These are phyloP conservation scores for Campylomormyrus numenius DNA, from an alignment of 2,113 vertebrate species.

Conservation along the genomic window DNA sequence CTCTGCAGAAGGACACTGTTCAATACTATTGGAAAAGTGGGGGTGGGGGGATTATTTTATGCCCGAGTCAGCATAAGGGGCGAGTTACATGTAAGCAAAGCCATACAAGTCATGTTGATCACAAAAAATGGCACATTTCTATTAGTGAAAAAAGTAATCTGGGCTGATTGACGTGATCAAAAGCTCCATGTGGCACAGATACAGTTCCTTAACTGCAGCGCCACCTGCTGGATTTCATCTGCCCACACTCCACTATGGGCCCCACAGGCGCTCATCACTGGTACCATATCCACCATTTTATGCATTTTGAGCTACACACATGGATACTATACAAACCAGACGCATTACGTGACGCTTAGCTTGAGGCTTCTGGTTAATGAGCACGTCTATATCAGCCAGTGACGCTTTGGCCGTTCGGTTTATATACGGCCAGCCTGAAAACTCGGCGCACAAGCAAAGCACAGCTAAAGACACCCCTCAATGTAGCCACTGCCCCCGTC, in stretches of 20 bases:
- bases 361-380: neutral
- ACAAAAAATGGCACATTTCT: neutral
- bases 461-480: neutral
- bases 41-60: neutral
- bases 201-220: neutral
- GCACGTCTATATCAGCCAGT: neutral
- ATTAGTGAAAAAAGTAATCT: neutral
- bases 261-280: neutral
- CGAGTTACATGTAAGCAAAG: neutral
- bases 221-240: neutral
- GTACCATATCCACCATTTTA: neutral
- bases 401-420: neutral
- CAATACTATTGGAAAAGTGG: neutral
- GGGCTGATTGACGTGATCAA: neutral
- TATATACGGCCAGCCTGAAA: neutral
- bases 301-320: neutral
- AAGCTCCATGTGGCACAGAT: neutral
- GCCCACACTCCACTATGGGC: neutral
- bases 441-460: neutral
- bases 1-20: neutral
- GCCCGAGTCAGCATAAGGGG: neutral
- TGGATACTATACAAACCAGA: neutral
- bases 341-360: neutral
- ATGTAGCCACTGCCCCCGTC: neutral
- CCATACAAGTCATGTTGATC: neutral